phyloP scores from a whole-genome alignment of 2,113 vertebrate genomes.

The Neolamprologus kungweensis region DNA sequence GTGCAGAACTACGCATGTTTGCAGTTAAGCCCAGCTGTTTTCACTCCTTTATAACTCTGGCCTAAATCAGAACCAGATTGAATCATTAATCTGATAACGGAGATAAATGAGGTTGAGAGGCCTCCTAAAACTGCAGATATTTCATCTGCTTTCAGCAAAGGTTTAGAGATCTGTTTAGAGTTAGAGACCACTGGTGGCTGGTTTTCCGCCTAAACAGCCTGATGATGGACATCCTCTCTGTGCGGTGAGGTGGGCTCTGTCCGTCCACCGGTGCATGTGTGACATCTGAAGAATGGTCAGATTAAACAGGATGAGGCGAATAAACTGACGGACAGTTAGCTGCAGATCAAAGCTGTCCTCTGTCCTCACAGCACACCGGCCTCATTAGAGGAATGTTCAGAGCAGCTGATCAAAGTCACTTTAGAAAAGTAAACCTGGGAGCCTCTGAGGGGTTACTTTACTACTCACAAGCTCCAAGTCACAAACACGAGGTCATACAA shows the following conservation, averaged over 20 bases:
- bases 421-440: not conserved
- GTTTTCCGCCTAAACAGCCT: not conserved
- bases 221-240: not conserved
- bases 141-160: not conserved
- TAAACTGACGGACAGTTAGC: not conserved
- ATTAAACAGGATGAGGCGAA: not conserved
- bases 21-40: not conserved
- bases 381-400: not conserved
- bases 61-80: not conserved
- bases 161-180: not conserved
- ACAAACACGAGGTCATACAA: not conserved
- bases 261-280: not conserved
- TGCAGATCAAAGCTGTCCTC: not conserved
- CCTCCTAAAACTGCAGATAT: not conserved
- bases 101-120: not conserved
- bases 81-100: not conserved
- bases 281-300: not conserved
- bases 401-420: not conserved
- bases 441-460: not conserved
- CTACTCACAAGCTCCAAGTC: not conserved
- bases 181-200: not conserved
- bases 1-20: not conserved
- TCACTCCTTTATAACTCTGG: not conserved
- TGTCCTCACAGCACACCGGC: not conserved
- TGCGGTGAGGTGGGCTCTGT: not conserved